Percentiles rank a stretch among this genome's conserved stretches.
Conservation (phyloP, 2,113 vertebrate genomes). For the Misgurnus mizolepis region DNA sequence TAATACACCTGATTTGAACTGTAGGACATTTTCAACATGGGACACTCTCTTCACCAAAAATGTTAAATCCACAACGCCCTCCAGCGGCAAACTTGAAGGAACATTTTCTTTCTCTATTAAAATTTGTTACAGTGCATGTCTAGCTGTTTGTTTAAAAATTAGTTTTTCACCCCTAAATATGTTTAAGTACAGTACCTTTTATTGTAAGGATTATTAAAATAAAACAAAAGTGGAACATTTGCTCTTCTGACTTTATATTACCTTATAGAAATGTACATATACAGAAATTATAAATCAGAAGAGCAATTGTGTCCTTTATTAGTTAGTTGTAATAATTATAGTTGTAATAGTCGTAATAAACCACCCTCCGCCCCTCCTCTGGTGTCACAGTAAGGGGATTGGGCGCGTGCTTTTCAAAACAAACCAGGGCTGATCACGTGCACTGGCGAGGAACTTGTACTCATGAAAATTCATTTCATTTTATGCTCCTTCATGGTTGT, state of each 20-base stretch:
- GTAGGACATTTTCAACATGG: neutral
- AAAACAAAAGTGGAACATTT: no score
- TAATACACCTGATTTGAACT: neutral
- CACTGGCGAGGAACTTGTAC: slow-evolving; percentile 12
- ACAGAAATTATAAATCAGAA: no score
- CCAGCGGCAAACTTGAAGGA: slow-evolving; percentile 19
- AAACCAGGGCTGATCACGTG: slow-evolving; percentile 54
- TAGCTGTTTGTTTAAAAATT: neutral
- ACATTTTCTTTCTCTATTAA: neutral
- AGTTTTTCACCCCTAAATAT: neutral
- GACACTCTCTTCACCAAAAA: neutral
- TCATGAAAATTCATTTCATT: neutral
- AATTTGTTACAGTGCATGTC: no score
- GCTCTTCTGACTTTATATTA: no score
- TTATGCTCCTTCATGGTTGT: slow-evolving; percentile 66
- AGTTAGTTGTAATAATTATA: no score
- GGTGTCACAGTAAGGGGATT: neutral
- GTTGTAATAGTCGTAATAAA: no score
- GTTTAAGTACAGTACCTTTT: neutral
- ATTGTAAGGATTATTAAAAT: no score
- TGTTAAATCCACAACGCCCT: slow-evolving; percentile 43
- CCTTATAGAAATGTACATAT: neutral
- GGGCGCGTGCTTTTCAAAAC: slow-evolving; percentile 45
- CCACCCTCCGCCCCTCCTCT: slow-evolving; percentile 26
- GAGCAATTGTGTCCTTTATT: no score